Base-by-base conservation (phyloP, 2,797 vertebrate species). In the Erithacus rubecula region DNA sequence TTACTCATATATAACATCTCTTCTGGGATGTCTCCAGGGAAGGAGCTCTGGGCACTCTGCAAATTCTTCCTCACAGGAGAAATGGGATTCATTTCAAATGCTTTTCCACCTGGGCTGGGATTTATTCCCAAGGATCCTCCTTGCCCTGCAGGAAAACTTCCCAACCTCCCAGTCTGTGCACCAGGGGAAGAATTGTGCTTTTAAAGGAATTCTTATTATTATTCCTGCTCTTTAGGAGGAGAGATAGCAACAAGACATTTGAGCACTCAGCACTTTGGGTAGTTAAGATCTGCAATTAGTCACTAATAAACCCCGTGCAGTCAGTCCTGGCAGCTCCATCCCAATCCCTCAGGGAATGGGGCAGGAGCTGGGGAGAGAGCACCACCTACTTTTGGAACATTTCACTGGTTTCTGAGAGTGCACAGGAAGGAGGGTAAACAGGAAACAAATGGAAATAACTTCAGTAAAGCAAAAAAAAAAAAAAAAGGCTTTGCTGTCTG, bases 361-460 rank as follows among this genome's bases (percentile, higher is more conserved):
- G 55, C 47, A 88, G 86, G 90, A 71, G 69, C 65, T 87, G 93
- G 81, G 20, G 53, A 82, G 58, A 91, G 62, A 96, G 95, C 95
- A 94, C 91, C 93, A 87, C 93, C 93, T 91, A 20, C 93, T 93
- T 94, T 62, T 58, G 87, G 89, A 91, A 84, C 51, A 0, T 19
- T 70, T 88, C 2, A 23, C 8, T 34, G 15, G 8, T 52, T 94
- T 74, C 77, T 3, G 0, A 39, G 8, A 70, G 32, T 1, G 70
- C 63, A 56, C 44, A 30, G 65, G 29, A 60, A 58, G 74, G 49
- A 43, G 0, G 0, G 32, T 43, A 75, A 89, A 83, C 87, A 84
- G 94, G 95, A 89, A 92, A 43, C 80, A 68, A 84, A 75, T 71
- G 69, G 55, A 89, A 90, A 62, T 22, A 21, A 47, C 16, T 64